Evolutionary conservation across 2,797 vertebrate species (phyloP), one percentile per base, ranked within the genome.

Genomic region (Gymnoscopelus microlampas): DNA sequence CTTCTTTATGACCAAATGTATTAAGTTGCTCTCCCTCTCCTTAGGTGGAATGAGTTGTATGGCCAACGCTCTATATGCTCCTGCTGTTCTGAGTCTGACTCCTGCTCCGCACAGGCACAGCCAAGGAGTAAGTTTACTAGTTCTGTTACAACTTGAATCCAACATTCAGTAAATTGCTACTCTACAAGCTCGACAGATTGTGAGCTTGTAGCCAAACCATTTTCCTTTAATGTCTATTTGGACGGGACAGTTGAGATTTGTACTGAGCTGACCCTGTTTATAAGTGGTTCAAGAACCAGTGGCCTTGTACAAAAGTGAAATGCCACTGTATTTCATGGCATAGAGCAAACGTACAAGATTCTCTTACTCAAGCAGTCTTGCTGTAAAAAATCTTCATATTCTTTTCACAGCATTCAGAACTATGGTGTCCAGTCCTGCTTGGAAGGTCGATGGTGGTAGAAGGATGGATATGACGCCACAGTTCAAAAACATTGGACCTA

Each of bases 41-140:
- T 63, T 63, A 94, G 93, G 56, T 95, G 93, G 93, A 70, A 71
- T 9, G 93, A 90, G 77, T 60, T 94, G 64, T 81, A 88, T 2
- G 87, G 83, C 1, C 0, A 71, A 0, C 4, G 78, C 19, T 49
- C 66, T 0, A 83, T 90, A 2, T 94, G 93, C 66, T 0, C 47
- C 59, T 94, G 93, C 75, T 95, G 94, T 75, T 8, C 39, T 44
- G 39, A 44, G 26, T 29, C 26, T 4, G 73, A 71, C 0, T 57
- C 82, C 0, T 60, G 51, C 26, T 93, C 91, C 14, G 50, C 70
- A 3, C 44, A 62, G 0, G 3, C 10, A 47, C 66, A 35, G 2
- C 2, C 15, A 0, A 71, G 44, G 6, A 57, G 93, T 90, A 66
- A 39, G 63, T 54, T 19, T 3, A 3, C 3, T 44, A 44, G 39